These are phyloP conservation scores for Pseudorectes ferrugineus DNA, from an alignment of 2,113 vertebrate species.

Conservation along the genomic window DNA sequence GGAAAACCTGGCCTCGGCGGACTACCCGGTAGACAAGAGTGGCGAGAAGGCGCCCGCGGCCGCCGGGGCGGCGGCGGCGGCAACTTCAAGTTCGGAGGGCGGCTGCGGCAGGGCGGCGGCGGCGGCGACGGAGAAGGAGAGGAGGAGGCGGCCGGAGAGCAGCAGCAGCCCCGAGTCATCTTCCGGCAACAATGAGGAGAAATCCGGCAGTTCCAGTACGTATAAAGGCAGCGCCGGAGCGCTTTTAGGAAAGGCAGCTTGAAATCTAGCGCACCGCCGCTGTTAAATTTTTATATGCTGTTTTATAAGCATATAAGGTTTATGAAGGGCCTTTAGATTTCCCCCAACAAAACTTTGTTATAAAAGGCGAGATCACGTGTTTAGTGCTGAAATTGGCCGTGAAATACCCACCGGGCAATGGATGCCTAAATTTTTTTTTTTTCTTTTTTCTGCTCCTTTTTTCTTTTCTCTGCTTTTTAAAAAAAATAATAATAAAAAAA, in stretches of 20 bases:
- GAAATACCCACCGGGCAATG: constrained; percentile 88
- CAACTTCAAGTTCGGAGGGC: constrained; percentile 84
- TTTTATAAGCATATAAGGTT: constrained; percentile 99
- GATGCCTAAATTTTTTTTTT: constrained; percentile 49
- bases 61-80: constrained; percentile 72
- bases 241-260: constrained; percentile 83
- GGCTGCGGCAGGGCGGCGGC: constrained; percentile 77
- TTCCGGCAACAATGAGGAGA: constrained; percentile 95
- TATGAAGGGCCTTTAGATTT: constrained; percentile 98
- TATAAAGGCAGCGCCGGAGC: constrained; percentile 85
- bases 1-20: constrained; percentile 78
- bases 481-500: constrained; percentile 14
- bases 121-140: constrained; percentile 75
- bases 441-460: not conserved
- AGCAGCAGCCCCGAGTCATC: constrained; percentile 94
- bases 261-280: constrained; percentile 84
- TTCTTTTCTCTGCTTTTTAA: not conserved
- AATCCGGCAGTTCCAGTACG: constrained; percentile 91
- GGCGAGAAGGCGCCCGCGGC: constrained; percentile 78
- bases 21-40: constrained; percentile 82
- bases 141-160: constrained; percentile 78
- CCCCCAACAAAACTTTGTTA: constrained; percentile 97
- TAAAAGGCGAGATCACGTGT: constrained; percentile 98
- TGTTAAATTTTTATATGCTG: constrained; percentile 99
- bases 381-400: constrained; percentile 98